Evolutionary conservation across 2,888 invertebrate species (phyloP), one percentile per base, ranked within the genome.

Genomic region (Apotomis betuletana): DNA sequence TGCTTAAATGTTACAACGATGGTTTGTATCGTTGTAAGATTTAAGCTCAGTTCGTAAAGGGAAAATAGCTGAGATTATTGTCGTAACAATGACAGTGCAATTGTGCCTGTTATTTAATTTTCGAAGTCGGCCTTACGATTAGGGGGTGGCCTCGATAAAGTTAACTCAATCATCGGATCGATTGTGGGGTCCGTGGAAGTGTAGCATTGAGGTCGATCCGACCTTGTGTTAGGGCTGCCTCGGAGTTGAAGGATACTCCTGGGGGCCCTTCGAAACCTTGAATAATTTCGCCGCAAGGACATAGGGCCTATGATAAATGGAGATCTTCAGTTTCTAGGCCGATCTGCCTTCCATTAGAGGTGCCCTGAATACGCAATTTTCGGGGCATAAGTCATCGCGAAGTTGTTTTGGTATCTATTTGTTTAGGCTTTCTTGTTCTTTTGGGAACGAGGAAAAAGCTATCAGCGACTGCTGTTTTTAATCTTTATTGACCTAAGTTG

Each of bases 271-370:
- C 76, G 70, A 78, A 85, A 84, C 90, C 90, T 90, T 91, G 90
- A 85, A 84, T 82, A 86, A 87, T 81, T 88, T 86, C 83, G 78
- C 81, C 81, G 86, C 90, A 90, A 90, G 90, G 91, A 85, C 87
- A 82, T 79, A 77, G 83, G 83, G 83, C 83, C 81, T 82, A 85
- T 87, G 88, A 89, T 87, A 88, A 89, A 91, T 89, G 87, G 84
- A 87, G 88, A 87, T 87, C 84, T 83, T 86, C 83, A 77, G 83
- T 89, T 90, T 90, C 86, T 88, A 88, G 88, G 89, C 83, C 87
- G 80, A 78, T 77, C 76, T 81, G 81, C 81, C 86, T 81, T 75
- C 64, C 74, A 76, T 81, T 81, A 81, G 80, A 80, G 84, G 79
- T 81, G 80, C 77, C 81, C 87, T 82, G 85, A 87, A 89, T 90